A percentile compares a stretch with the other conserved stretches of the same genome.
These are phyloP conservation scores for Ophthalmolycus amberensis DNA, from an alignment of 2,113 vertebrate genomes.

Conservation along the genomic window DNA sequence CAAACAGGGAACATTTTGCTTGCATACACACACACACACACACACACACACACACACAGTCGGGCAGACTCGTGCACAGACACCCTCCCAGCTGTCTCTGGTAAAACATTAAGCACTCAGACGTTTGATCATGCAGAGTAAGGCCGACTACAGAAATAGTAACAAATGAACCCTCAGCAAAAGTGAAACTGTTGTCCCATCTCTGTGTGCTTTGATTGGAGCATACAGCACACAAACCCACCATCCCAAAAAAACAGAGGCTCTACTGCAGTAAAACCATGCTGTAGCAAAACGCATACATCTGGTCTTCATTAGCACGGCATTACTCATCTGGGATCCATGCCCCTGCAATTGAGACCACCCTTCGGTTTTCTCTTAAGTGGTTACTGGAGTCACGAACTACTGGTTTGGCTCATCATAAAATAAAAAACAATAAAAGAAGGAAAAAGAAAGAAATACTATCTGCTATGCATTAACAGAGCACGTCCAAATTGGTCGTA, in stretches of 20 bases:
- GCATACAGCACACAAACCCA: conserved; percentile 38
- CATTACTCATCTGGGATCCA: conserved; percentile 55
- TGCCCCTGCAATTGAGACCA: conserved; percentile 46
- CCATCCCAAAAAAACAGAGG: conserved; percentile 30
- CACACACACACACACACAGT: conserved; percentile 1
- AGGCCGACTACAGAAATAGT: conserved; percentile 66
- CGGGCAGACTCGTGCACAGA: conserved; percentile 33
- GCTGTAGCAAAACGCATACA: conserved; percentile 47
- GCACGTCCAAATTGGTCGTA: conserved; percentile 16
- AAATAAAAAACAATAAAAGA: conserved; percentile 42
- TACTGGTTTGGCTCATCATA: conserved; percentile 70
- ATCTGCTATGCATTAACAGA: conserved; percentile 1
- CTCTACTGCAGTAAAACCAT: conserved; percentile 38
- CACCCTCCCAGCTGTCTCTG: conserved; percentile 57
- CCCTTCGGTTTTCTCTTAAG: conserved; percentile 63
- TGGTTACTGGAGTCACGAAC: conserved; percentile 60
- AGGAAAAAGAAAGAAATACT: neutral
- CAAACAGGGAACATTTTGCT: neutral
- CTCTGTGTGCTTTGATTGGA: conserved; percentile 56
- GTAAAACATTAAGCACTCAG: conserved; percentile 62
- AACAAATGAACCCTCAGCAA: conserved; percentile 59
- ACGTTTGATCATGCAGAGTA: conserved; percentile 62
- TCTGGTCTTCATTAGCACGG: conserved; percentile 68
- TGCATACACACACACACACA: conserved; percentile 9
- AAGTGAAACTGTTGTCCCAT: conserved; percentile 59